Evolutionary conservation across 1,140 invertebrate species (phyloP).

Genomic region (Octopus bimaculoides): DNA sequence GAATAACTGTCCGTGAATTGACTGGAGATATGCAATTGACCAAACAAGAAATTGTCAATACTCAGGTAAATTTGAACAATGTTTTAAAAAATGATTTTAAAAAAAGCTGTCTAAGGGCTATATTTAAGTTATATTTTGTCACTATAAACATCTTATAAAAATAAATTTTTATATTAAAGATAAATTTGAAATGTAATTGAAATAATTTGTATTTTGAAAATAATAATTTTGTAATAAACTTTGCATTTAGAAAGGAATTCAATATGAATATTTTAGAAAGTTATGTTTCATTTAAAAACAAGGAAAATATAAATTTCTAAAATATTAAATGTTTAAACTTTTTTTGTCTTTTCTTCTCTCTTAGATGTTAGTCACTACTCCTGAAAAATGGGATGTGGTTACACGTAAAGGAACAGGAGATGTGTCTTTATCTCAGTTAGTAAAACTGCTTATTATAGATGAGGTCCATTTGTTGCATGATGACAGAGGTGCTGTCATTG

Average conservation of each 20-base stretch:
- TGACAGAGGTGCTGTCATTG: slow-evolving; percentile 95
- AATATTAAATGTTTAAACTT: not conserved
- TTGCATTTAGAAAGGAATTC: not conserved
- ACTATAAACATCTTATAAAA: too few relatives aligned
- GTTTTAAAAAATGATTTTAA: not conserved
- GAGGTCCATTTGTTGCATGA: slow-evolving; percentile 98
- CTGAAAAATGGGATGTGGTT: slow-evolving; percentile 99
- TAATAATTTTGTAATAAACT: not conserved
- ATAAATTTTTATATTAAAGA: too few relatives aligned
- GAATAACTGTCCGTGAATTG: slow-evolving; percentile 83
- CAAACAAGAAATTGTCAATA: slow-evolving; percentile 90
- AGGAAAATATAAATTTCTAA: too few relatives aligned
- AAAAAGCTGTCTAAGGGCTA: too few relatives aligned
- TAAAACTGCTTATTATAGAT: slow-evolving; percentile 95
- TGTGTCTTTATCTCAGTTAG: slow-evolving; percentile 83
- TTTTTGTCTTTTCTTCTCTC: slow-evolving; percentile 19
- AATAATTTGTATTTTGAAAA: too few relatives aligned
- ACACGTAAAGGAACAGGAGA: slow-evolving; percentile 93
- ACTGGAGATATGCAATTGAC: slow-evolving; percentile 98
- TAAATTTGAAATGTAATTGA: too few relatives aligned
- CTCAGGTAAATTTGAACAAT: slow-evolving; percentile 66
- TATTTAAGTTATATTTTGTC: too few relatives aligned
- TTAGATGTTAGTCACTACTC: slow-evolving; percentile 93
- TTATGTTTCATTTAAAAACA: too few relatives aligned
- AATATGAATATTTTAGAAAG: too few relatives aligned